Percentiles rank a stretch among this genome's conserved stretches.
Conservation (phyloP, 2,113 vertebrate species). For the Sarotherodon lohbergeri region DNA sequence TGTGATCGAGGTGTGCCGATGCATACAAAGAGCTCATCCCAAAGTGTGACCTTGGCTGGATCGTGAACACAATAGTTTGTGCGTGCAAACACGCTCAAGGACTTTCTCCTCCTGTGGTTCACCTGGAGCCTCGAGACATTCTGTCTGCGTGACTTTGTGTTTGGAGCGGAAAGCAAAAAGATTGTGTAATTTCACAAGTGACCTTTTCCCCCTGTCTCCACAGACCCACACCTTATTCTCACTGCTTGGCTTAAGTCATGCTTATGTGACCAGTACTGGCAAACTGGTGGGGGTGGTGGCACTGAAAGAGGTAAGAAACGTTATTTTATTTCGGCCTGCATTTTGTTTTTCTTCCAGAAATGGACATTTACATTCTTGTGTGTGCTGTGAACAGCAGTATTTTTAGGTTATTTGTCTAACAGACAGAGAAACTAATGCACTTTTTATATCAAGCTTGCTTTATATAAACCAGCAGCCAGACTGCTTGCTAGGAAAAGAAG, state of each 20-base stretch:
- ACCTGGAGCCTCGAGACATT: not conserved
- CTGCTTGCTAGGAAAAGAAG: not conserved
- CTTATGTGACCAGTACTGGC: constrained; percentile 90
- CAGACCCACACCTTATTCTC: constrained; percentile 93
- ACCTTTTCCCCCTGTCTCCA: constrained; percentile 2
- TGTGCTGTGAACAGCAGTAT: not conserved
- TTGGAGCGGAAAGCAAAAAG: not conserved
- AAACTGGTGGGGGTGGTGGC: constrained; percentile 90
- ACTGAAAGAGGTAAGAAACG: constrained; percentile 82
- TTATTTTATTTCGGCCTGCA: not conserved
- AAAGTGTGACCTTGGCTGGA: not conserved
- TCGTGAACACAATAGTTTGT: not conserved
- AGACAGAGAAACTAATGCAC: not conserved
- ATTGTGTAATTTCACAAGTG: not conserved
- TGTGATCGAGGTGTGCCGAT: not conserved
- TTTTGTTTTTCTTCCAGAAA: not conserved
- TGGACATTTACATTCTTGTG: not conserved
- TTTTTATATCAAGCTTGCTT: not conserved
- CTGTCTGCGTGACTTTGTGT: not conserved
- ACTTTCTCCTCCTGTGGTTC: not conserved
- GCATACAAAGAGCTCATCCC: constrained; percentile 24
- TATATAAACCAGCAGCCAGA: accelerated
- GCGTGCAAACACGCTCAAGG: not conserved
- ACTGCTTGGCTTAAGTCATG: constrained; percentile 86
- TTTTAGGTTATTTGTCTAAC: not conserved